A percentile compares a stretch with the other conserved stretches of the same genome.
Conservation (phyloP, 2,113 vertebrate genomes). For the Chlorocebus sabaeus region DNA sequence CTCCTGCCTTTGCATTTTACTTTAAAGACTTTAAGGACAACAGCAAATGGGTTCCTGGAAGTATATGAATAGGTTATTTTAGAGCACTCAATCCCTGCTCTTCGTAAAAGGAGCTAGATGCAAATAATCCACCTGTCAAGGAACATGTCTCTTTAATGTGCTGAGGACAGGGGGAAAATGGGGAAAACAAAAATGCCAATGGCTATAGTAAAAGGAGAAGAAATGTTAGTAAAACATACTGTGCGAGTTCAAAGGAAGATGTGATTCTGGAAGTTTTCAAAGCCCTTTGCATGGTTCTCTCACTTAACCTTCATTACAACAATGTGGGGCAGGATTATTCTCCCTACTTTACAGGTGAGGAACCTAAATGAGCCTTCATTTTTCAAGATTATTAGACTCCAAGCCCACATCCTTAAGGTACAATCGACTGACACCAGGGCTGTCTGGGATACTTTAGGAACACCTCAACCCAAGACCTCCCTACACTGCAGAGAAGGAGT, state of each 20-base stretch:
- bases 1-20: background rate
- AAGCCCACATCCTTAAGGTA: background rate
- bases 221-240: background rate
- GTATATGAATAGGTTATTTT: background rate
- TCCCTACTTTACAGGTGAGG: background rate
- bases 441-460: background rate
- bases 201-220: background rate
- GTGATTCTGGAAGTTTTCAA: background rate
- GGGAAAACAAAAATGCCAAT: no score
- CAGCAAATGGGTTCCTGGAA: background rate
- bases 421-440: background rate
- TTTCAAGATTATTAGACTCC: background rate
- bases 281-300: background rate
- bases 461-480: background rate
- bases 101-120: background rate
- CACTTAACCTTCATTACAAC: background rate
- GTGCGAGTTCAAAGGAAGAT: background rate
- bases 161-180: background rate
- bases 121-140: background rate
- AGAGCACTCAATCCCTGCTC: background rate
- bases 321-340: no score
- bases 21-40: background rate
- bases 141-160: background rate
- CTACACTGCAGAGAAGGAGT: background rate
- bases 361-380: background rate